These are phyloP conservation scores for Acronicta leporina DNA, from an alignment of 2,888 invertebrate genomes.

Conservation along the genomic window DNA sequence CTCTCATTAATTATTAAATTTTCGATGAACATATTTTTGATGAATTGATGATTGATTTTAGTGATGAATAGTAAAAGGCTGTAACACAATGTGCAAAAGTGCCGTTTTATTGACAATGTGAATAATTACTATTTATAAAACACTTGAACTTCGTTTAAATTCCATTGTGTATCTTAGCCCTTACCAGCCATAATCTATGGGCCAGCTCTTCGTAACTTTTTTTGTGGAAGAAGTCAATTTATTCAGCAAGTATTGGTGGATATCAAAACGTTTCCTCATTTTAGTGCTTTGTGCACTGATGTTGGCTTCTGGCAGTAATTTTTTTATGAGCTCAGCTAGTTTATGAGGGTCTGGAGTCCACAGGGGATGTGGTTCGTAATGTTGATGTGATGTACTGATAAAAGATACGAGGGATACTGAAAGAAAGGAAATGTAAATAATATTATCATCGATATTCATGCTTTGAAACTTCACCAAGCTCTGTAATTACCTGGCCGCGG, in stretches of 20 bases:
- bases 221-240: neutral
- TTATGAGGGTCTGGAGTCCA: neutral
- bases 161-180: no score
- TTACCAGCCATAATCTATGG: neutral
- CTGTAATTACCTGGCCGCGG: no score
- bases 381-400: neutral
- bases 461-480: no score
- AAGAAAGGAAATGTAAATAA: neutral
- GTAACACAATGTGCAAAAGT: no score
- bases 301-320: neutral
- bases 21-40: no score
- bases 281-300: neutral
- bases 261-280: neutral
- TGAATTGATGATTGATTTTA: no score
- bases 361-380: neutral
- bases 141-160: no score
- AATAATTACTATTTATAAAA: no score
- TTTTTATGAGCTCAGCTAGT: neutral
- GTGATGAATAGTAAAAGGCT: no score
- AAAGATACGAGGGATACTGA: neutral
- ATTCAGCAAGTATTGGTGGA: neutral
- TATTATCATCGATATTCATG: no score
- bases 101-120: no score
- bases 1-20: no score
- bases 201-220: neutral